A percentile compares a stretch with the other conserved stretches of the same genome.
Evolutionary conservation across 2,888 invertebrate genomes (phyloP).

Genomic region (Agelastica alni): DNA sequence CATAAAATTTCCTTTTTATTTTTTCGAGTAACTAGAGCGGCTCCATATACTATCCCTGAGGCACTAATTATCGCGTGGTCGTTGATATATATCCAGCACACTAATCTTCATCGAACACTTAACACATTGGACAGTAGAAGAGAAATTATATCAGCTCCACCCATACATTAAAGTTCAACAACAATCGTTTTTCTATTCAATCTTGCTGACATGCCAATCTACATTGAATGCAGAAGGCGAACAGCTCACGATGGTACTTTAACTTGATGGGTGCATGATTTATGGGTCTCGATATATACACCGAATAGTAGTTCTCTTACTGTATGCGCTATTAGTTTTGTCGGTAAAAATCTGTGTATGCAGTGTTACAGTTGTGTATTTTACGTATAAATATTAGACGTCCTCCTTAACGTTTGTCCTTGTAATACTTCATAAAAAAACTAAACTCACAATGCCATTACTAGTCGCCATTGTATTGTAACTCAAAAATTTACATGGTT

Average conservation of each 20-base stretch:
- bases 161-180: constrained; percentile 17
- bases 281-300: no score
- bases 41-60: constrained; percentile 9
- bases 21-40: not conserved
- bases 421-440: no score
- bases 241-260: constrained; percentile 5
- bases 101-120: constrained; percentile 23
- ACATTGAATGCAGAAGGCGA: constrained; percentile 17
- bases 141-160: constrained; percentile 11
- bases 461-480: no score
- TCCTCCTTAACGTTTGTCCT: no score
- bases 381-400: no score
- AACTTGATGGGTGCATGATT: constrained; percentile 16
- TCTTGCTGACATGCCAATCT: constrained; percentile 23
- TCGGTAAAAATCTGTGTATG: no score
- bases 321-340: no score
- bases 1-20: not conserved
- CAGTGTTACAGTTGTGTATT: no score
- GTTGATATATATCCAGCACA: constrained; percentile 29
- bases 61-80: constrained; percentile 30
- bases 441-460: no score
- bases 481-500: no score
- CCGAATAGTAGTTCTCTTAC: no score
- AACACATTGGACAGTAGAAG: constrained; percentile 11
- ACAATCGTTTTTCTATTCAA: constrained; percentile 14